Evolutionary conservation across 2,113 vertebrate species (phyloP).

Genomic region (Anolis carolinensis): DNA sequence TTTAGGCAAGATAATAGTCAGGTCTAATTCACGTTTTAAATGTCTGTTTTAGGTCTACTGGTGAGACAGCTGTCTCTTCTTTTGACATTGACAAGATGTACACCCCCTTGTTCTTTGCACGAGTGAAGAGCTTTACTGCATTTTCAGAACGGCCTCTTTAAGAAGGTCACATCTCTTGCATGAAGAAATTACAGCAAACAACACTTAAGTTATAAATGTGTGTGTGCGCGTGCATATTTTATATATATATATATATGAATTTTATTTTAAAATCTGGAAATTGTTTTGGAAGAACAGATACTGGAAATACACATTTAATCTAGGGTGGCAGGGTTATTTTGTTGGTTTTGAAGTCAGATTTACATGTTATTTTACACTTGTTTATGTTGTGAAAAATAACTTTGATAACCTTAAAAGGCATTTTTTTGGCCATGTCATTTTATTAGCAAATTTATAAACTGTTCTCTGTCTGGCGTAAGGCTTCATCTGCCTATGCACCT

Average conservation of each 20-base stretch:
- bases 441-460: slow-evolving; percentile 68
- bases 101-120: slow-evolving; percentile 92
- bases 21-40: slow-evolving; percentile 4
- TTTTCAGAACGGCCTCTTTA: slow-evolving; percentile 92
- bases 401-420: slow-evolving; percentile 53
- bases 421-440: slow-evolving; percentile 48
- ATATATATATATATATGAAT: slow-evolving; percentile 74
- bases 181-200: slow-evolving; percentile 70
- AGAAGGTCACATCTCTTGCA: slow-evolving; percentile 71
- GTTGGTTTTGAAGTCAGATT: slow-evolving; percentile 64
- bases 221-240: slow-evolving; percentile 48
- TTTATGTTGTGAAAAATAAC: slow-evolving; percentile 67
- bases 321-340: slow-evolving; percentile 64
- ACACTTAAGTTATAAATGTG: slow-evolving; percentile 78
- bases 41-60: slow-evolving; percentile 82
- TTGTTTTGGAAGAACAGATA: slow-evolving; percentile 72
- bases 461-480: slow-evolving; percentile 52
- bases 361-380: slow-evolving; percentile 57
- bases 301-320: slow-evolving; percentile 67
- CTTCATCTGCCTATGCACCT: slow-evolving; percentile 49
- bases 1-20: background rate
- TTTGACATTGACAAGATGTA: slow-evolving; percentile 98
- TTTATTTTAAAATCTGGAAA: slow-evolving; percentile 72
- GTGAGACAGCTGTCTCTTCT: slow-evolving; percentile 90
- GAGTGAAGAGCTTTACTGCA: slow-evolving; percentile 97